Evolutionary conservation across 2,113 vertebrate genomes (phyloP), one percentile per base, ranked within the genome.

Genomic region (Stigmatopora argus): DNA sequence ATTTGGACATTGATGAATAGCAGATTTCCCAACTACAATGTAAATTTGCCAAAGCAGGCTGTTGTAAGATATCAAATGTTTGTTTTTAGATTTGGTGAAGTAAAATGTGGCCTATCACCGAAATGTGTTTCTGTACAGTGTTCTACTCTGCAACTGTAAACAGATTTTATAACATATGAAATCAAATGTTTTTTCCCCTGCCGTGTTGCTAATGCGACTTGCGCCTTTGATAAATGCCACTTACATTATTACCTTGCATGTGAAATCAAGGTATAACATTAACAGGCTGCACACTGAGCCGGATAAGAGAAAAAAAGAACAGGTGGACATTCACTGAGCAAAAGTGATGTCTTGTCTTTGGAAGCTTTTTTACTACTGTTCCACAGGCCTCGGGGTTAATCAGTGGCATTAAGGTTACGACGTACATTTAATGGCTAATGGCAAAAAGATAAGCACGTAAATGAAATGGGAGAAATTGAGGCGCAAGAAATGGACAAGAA

Each of bases 161-260:
- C 38, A 41, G 7, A 41, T 7, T 41, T 41, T 41, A 8, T 41
- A 41, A 41, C 38, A 41, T 41, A 41, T 41, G 6, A 41, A 41
- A 93, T 89, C 92, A 93, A 93, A 91, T 91, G 89, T 93, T 93
- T 92, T 89, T 92, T 31, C 3, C 3, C 26, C 26, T 31, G 26
- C 26, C 2, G 1, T 31, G 26, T 31, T 31, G 26, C 26, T 31
- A 31, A 31, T 31, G 26, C 26, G 26, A 31, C 26, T 31, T 31
- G 89, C 86, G 85, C 89, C 91, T 90, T 93, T 94, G 93, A 95
- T 94, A 90, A 94, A 96, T 93, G 92, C 83, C 86, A 81, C 89
- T 93, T 95, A 94, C 95, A 95, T 95, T 96, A 95, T 94, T 93
- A 92, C 94, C 93, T 94, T 93, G 91, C 94, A 94, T 92, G 90